Percentiles rank a stretch among this genome's conserved stretches.
phyloP scores from a whole-genome alignment of 2,888 invertebrate species.

The Deroplatys truncata region DNA sequence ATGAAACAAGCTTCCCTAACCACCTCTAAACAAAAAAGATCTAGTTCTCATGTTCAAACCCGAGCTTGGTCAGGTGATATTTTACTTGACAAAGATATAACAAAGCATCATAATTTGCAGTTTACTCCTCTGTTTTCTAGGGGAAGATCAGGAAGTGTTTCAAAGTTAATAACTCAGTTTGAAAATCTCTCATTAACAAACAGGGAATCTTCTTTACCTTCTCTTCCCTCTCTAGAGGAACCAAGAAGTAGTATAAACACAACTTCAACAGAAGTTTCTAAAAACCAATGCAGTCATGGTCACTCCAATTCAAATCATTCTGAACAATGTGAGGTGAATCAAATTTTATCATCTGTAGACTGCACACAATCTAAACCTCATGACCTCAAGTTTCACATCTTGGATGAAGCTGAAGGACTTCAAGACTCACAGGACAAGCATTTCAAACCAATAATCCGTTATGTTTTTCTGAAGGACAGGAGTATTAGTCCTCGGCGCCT shows the following conservation, averaged over 20 bases:
- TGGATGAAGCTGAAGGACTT: neutral
- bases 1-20: neutral
- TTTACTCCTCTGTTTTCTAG: constrained; percentile 7
- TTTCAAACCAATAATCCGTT: constrained; percentile 17
- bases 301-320: neutral
- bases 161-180: constrained; percentile 23
- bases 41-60: neutral
- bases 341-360: neutral
- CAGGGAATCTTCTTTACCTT: neutral
- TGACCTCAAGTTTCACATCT: neutral
- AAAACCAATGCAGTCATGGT: neutral
- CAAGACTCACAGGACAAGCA: neutral
- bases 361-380: neutral
- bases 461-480: constrained; percentile 19
- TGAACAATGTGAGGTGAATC: neutral
- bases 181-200: constrained; percentile 3
- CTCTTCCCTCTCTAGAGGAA: neutral
- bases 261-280: neutral
- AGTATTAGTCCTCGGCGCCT: constrained; percentile 22
- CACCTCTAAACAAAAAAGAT: neutral
- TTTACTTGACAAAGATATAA: neutral
- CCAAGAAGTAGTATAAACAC: neutral
- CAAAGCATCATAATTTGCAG: neutral
- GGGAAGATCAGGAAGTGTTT: constrained; percentile 20
- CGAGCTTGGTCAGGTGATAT: constrained; percentile 16